Evolutionary conservation across 2,888 invertebrate species (phyloP), one percentile per base, ranked within the genome.

Genomic region (Diadegma fenestrale): DNA sequence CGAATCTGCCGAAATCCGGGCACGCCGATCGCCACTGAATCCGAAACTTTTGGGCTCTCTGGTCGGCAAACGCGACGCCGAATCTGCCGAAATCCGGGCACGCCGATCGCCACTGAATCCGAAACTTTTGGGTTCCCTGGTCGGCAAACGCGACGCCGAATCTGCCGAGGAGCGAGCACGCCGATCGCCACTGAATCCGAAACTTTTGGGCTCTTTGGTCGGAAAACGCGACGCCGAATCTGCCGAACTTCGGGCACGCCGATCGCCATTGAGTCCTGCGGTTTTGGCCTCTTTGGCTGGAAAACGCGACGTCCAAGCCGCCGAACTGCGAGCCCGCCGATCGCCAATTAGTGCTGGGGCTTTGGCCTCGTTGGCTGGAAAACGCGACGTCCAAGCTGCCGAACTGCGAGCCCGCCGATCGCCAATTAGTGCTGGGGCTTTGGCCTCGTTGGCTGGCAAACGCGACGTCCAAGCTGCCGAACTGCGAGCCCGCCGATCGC

Each of bases 281-380:
- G 5, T 4, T n/a, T 26, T 73, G 43, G 73, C 22, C 10, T 61
- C 73, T 17, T 41, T 73, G 61, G n/a, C n/a, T 19, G 63, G 63
- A 1, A 75, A 75, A 14, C 75, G 75, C 4, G 75, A 75, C 33
- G 54, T 72, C 14, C 10, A 22, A 51, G n/a, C 51, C 19, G 51
- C 33, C 19, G 72, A 37, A 22, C 8, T 30, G 7, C 33, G 54
- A 48, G 48, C 14, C 0, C 41, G 30, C 41, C 12, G 73, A 43
- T 26, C 64, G 12, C 33, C 64, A n/a, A 6, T 41, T 6, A 19
- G 14, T 22, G 14, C 66, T 0, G 10, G 10, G 37, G 4, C 10
- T 0, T 7, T 63, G n/a, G 48, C 1, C 7, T 63, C 75, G 12
- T 12, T 75, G 22, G 22, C 22, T 22, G 64, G 64, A 8, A 76